These are phyloP conservation scores for Lycia hirtaria DNA, from an alignment of 2,888 invertebrate genomes.

Conservation along the genomic window DNA sequence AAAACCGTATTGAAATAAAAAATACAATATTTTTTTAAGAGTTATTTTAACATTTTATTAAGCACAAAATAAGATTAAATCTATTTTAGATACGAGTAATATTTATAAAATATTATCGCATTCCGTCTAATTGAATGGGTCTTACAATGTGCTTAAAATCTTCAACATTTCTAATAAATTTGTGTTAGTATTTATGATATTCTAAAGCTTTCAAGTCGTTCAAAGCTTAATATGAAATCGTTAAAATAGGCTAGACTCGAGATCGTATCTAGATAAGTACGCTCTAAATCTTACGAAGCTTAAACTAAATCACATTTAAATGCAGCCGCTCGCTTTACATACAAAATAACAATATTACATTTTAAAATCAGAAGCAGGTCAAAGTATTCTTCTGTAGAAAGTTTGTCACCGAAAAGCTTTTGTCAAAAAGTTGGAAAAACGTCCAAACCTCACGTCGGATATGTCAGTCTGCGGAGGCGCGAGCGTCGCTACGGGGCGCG, in stretches of 20 bases:
- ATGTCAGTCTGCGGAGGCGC: slow-evolving; percentile 49
- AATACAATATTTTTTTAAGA: too few species aligned
- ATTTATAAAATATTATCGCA: too few species aligned
- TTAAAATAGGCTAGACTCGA: background rate
- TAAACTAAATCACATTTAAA: background rate
- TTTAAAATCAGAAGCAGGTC: slow-evolving; percentile 1
- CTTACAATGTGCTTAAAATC: background rate
- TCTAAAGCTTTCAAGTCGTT: background rate
- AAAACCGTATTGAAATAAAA: too few species aligned
- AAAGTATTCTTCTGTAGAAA: background rate
- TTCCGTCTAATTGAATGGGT: too few species aligned
- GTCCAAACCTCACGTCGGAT: slow-evolving; percentile 27
- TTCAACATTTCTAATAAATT: background rate
- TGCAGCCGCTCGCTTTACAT: background rate
- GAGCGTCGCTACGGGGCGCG: slow-evolving; percentile 3
- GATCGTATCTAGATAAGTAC: background rate
- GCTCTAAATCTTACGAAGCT: background rate
- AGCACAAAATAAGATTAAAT: too few species aligned
- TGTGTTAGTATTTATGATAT: too few species aligned
- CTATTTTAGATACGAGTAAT: too few species aligned
- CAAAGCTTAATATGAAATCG: background rate
- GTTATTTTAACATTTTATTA: too few species aligned
- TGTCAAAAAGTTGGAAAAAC: slow-evolving; percentile 13
- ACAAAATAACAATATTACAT: background rate
- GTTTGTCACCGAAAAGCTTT: slow-evolving; percentile 5